These are phyloP conservation scores for Pocota personata DNA, from an alignment of 2,888 invertebrate species.

Conservation along the genomic window DNA sequence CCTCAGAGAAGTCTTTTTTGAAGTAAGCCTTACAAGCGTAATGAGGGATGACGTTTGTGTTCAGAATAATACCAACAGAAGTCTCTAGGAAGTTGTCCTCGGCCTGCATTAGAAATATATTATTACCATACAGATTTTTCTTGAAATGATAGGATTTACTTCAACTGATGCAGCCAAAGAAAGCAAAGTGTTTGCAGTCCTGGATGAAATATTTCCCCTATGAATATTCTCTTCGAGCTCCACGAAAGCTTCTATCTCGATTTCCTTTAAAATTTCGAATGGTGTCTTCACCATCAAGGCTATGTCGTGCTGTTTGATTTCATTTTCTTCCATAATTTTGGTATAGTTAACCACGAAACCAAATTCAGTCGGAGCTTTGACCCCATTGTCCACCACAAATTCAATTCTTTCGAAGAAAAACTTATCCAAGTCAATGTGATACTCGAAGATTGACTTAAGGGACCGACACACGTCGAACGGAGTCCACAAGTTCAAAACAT, in stretches of 20 bases:
- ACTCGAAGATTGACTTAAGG: constrained; percentile 83
- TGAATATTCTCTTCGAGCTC: constrained; percentile 84
- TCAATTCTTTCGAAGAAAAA: constrained; percentile 83
- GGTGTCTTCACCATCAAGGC: constrained; percentile 84
- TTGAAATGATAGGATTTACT: constrained; percentile 79
- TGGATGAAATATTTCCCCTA: constrained; percentile 83
- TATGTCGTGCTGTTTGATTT: constrained; percentile 82
- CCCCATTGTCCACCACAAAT: constrained; percentile 82
- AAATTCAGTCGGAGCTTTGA: constrained; percentile 79
- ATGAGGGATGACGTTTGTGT: constrained; percentile 86
- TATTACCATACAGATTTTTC: neutral
- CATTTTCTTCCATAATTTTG: constrained; percentile 80
- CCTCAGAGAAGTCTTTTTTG: constrained; percentile 87
- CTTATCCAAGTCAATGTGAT: constrained; percentile 83
- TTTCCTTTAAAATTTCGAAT: constrained; percentile 83
- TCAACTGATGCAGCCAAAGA: constrained; percentile 84
- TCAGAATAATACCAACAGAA: constrained; percentile 85
- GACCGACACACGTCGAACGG: constrained; percentile 83
- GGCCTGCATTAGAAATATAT: constrained; percentile 80
- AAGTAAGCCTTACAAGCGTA: constrained; percentile 87
- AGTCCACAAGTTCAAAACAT: constrained; percentile 84
- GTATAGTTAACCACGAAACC: constrained; percentile 84
- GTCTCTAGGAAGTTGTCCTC: constrained; percentile 87
- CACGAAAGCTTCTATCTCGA: constrained; percentile 83
- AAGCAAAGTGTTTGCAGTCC: constrained; percentile 83